Evolutionary conservation across 2,113 vertebrate genomes (phyloP), one percentile per base, ranked within the genome.

Genomic region (Centropus unirufus): DNA sequence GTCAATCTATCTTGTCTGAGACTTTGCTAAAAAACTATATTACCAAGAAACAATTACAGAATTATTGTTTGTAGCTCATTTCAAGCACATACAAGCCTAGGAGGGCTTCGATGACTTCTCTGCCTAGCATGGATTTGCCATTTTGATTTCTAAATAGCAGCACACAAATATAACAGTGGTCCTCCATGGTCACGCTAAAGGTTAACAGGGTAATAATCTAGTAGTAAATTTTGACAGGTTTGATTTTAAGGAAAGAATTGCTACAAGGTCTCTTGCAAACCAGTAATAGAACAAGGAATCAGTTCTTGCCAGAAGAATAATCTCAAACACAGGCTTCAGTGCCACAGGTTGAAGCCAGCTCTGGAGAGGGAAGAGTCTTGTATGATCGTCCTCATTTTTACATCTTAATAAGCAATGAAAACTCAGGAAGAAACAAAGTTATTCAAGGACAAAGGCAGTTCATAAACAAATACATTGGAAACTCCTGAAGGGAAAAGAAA

Each of bases 261-360:
- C 5, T 6, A 49, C 12, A 14, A 66, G 34, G 14, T 42, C 24
- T 47, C 40, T 17, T 46, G 30, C 36, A 62, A 36, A 57, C 3
- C 2, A 6, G 58, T 12, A 29, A 8, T 2, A 29, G 52, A 27
- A 40, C 0, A 0, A 3, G 3, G 73, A 24, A 81, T 42, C 3
- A 2, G 36, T 8, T 54, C 79, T 36, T 2, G 1, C 40, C 62
- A 39, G 39, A 27, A 66, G 64, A 58, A 34, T 12, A 30, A 23
- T 42, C 49, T 63, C 68, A 17, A 15, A 30, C 22, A 7, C 5
- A 59, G 55, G 29, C 11, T 83, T 34, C 14, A 18, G 46, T 7
- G n/a, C 24, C n/a, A 44, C 0, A 1, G 72, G 36, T 32, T 24
- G 29, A 14, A 19, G n/a, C 21, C 77, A 81, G 4, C 8, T 7